These are phyloP conservation scores for Drosophila putrida DNA, from an alignment of 2,888 invertebrate species.

Conservation along the genomic window DNA sequence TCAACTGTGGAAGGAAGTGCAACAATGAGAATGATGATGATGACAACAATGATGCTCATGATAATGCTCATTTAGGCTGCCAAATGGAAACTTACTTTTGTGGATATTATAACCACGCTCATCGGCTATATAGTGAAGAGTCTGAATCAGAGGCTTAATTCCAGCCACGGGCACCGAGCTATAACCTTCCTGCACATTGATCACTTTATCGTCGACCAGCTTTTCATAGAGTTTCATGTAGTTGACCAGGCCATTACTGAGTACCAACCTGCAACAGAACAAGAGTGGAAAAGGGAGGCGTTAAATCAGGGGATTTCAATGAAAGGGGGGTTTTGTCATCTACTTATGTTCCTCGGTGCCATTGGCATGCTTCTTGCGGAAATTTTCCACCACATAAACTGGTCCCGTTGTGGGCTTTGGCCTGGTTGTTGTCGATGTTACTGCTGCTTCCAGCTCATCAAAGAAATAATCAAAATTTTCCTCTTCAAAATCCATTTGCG, in stretches of 20 bases:
- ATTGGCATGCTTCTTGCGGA: slow-evolving; percentile 71
- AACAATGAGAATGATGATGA: slow-evolving; percentile 4
- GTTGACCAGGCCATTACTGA: slow-evolving; percentile 79
- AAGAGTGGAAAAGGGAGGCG: neutral
- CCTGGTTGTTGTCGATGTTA: slow-evolving; percentile 15
- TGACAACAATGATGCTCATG: slow-evolving; percentile 21
- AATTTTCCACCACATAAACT: slow-evolving; percentile 75
- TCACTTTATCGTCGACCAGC: slow-evolving; percentile 47
- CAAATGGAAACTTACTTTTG: slow-evolving; percentile 55
- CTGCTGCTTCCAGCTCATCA: slow-evolving; percentile 51
- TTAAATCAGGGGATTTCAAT: neutral
- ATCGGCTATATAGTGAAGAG: slow-evolving; percentile 78
- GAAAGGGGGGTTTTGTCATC: slow-evolving; percentile 16
- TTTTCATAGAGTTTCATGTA: slow-evolving; percentile 78
- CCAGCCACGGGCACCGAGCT: slow-evolving; percentile 73
- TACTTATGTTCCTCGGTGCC: slow-evolving; percentile 81
- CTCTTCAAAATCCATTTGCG: slow-evolving; percentile 72
- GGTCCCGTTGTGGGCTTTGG: slow-evolving; percentile 14
- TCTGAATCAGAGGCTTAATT: slow-evolving; percentile 53
- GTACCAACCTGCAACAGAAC: slow-evolving; percentile 55
- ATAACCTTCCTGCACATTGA: slow-evolving; percentile 79
- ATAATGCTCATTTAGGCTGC: neutral
- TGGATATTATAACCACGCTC: slow-evolving; percentile 74
- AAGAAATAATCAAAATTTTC: slow-evolving; percentile 70
- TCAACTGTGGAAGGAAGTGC: slow-evolving; percentile 52